Percentiles rank a stretch among this genome's conserved stretches.
phyloP scores from a whole-genome alignment of 2,797 vertebrate genomes.

The Cuculus canorus region DNA sequence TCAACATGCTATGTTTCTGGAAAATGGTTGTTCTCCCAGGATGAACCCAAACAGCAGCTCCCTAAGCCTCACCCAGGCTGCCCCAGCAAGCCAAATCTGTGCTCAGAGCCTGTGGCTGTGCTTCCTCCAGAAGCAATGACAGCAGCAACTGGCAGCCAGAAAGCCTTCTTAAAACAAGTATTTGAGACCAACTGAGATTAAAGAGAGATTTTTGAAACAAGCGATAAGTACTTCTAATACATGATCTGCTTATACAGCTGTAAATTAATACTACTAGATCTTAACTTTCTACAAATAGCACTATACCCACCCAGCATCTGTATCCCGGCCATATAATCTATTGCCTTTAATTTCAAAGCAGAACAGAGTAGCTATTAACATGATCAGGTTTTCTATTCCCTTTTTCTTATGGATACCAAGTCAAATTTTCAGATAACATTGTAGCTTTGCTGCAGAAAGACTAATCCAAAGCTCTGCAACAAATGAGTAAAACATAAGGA shows the following conservation, averaged over 20 bases:
- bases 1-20: neutral
- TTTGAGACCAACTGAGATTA: slow-evolving; percentile 20
- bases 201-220: neutral
- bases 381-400: neutral
- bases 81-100: neutral
- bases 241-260: neutral
- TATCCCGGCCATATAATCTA: neutral
- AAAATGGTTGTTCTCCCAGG: neutral
- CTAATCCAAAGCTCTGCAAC: neutral
- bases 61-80: neutral
- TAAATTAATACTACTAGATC: neutral
- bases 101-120: neutral
- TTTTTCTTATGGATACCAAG: neutral
- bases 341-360: neutral
- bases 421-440: neutral
- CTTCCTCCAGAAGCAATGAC: neutral
- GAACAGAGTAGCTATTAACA: neutral
- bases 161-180: neutral
- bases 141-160: neutral
- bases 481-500: neutral
- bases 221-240: neutral
- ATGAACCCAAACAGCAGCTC: neutral
- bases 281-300: neutral
- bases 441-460: neutral
- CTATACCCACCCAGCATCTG: neutral